These are phyloP conservation scores for Mesembrinibis cayennensis DNA, from an alignment of 2,113 vertebrate species.

Conservation along the genomic window DNA sequence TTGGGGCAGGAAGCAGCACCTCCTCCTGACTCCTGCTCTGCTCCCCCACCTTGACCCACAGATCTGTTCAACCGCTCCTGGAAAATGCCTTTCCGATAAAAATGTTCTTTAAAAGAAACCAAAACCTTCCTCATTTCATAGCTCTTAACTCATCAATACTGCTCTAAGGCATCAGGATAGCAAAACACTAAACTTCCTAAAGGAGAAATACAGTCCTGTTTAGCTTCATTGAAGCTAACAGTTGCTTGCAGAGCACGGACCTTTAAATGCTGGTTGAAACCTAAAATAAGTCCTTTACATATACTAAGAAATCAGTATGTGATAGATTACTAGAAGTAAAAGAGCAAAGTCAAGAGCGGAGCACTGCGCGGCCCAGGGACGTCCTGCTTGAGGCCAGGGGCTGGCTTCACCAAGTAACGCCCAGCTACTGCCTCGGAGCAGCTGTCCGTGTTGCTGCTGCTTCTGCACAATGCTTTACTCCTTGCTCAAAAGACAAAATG, in stretches of 20 bases:
- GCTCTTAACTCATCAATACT: neutral
- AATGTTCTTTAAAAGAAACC: neutral
- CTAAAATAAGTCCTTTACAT: neutral
- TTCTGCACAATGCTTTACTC: neutral
- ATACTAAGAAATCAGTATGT: neutral
- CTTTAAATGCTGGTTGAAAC: neutral
- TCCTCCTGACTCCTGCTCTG: neutral
- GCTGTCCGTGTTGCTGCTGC: neutral
- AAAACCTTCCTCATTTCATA: neutral
- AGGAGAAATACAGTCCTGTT: neutral
- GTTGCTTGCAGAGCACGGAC: neutral
- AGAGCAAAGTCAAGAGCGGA: rapidly evolving
- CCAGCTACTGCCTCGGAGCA: neutral
- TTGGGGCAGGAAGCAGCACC: neutral
- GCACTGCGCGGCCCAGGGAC: rapidly evolving
- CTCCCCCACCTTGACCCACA: neutral
- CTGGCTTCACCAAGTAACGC: neutral
- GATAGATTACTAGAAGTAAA: neutral
- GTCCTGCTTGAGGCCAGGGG: neutral
- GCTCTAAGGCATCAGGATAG: neutral
- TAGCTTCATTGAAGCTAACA: neutral
- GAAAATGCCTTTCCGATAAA: neutral
- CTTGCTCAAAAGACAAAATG: neutral
- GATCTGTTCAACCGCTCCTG: neutral
- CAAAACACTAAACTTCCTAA: neutral